Conservation (phyloP, 2,797 vertebrate species). For the Micrastur ruficollis region DNA sequence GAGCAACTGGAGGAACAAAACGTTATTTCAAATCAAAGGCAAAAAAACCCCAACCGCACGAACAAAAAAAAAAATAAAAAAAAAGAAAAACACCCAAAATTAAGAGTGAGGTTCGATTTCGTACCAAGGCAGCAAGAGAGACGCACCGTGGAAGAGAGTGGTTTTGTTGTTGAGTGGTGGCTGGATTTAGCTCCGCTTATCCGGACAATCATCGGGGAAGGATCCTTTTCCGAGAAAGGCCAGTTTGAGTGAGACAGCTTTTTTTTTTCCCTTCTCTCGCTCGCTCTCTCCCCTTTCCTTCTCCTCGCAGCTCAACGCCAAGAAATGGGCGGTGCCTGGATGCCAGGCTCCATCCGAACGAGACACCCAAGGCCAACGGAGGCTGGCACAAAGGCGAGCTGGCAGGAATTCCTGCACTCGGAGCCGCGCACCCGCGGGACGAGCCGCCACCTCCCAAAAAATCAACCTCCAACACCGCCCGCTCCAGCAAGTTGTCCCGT, state of each 20-base stretch:
- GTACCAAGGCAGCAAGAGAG: slow-evolving; percentile 67
- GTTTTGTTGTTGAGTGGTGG: slow-evolving; percentile 62
- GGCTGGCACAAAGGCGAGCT: slow-evolving; percentile 73
- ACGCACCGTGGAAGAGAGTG: slow-evolving; percentile 64
- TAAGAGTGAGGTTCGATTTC: slow-evolving; percentile 62
- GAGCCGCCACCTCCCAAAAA: slow-evolving; percentile 1
- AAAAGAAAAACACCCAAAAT: background rate
- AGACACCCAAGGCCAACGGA: slow-evolving; percentile 69
- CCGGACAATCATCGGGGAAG: slow-evolving; percentile 68
- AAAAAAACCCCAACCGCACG: background rate
- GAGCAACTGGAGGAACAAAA: slow-evolving; percentile 47
- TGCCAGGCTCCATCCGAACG: slow-evolving; percentile 72
- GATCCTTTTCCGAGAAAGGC: slow-evolving; percentile 70
- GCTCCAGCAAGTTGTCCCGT: slow-evolving; percentile 8
- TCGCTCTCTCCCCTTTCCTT: slow-evolving; percentile 69
- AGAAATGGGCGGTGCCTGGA: slow-evolving; percentile 75
- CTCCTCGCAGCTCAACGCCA: slow-evolving; percentile 70
- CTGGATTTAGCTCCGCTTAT: slow-evolving; percentile 68
- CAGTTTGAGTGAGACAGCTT: slow-evolving; percentile 70
- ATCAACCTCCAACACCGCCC: background rate
- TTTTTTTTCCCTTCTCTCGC: slow-evolving; percentile 59
- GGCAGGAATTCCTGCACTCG: slow-evolving; percentile 69
- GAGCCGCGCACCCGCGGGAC: slow-evolving; percentile 4
- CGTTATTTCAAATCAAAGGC: slow-evolving; percentile 45
- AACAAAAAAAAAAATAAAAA: background rate